phyloP scores from a whole-genome alignment of 2,888 invertebrate species.

The Zeuzera pyrina region DNA sequence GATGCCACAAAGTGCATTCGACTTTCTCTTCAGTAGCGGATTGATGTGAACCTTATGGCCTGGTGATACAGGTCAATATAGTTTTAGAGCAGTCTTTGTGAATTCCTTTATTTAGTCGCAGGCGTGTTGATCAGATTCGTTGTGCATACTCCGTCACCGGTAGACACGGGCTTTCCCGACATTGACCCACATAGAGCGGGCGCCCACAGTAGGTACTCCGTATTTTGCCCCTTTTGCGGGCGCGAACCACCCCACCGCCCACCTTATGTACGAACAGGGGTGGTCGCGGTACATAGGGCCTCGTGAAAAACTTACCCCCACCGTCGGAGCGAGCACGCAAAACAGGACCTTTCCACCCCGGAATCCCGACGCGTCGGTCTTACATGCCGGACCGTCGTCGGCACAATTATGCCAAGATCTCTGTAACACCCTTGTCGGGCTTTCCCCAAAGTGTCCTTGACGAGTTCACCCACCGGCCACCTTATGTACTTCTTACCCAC shows the following conservation, averaged over 20 bases:
- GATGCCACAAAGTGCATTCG: conserved; percentile 2
- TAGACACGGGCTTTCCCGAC: conserved; percentile 74
- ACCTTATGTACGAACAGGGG: conserved; percentile 71
- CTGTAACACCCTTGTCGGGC: conserved; percentile 37
- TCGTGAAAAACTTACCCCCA: conserved; percentile 72
- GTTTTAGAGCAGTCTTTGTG: conserved; percentile 28
- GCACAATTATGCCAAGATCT: conserved; percentile 34
- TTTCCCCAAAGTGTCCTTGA: conserved; percentile 48
- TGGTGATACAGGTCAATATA: conserved; percentile 29
- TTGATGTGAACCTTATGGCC: conserved; percentile 34
- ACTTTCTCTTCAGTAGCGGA: not conserved
- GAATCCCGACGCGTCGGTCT: conserved; percentile 52
- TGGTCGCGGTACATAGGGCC: conserved; percentile 73
- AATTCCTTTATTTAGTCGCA: conserved; percentile 58
- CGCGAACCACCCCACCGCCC: conserved; percentile 69
- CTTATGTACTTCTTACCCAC: conserved; percentile 44
- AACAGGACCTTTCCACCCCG: conserved; percentile 68
- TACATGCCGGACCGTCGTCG: conserved; percentile 35
- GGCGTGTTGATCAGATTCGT: conserved; percentile 71
- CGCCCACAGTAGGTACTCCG: conserved; percentile 73
- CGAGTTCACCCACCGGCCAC: conserved; percentile 41
- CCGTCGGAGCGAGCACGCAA: conserved; percentile 65
- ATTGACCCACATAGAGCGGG: conserved; percentile 74
- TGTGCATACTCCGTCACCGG: conserved; percentile 72
- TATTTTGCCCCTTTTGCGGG: conserved; percentile 75